Evolutionary conservation across 2,113 vertebrate genomes (phyloP).

Genomic region (Pterocles gutturalis): DNA sequence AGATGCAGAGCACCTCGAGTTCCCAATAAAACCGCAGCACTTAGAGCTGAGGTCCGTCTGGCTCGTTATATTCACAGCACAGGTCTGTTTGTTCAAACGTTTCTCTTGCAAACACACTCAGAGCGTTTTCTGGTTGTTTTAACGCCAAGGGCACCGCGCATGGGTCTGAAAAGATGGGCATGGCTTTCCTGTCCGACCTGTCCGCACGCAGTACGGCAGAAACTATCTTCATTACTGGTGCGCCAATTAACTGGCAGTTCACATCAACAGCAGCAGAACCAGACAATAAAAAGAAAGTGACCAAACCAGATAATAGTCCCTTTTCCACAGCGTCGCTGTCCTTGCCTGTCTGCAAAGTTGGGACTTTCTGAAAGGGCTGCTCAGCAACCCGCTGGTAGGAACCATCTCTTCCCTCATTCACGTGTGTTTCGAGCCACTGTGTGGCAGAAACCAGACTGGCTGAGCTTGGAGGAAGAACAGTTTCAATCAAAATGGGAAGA

Average conservation of each 20-base stretch:
- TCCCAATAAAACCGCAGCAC: neutral
- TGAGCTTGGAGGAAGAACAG: neutral
- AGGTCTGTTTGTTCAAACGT: neutral
- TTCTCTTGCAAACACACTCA: neutral
- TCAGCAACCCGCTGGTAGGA: neutral
- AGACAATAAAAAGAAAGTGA: constrained; percentile 2
- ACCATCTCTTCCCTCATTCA: neutral
- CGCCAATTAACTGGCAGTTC: neutral
- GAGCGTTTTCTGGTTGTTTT: neutral
- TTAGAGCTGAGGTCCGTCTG: neutral
- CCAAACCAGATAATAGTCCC: neutral
- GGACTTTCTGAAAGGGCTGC: neutral
- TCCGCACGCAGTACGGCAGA: neutral
- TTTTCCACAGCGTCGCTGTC: neutral
- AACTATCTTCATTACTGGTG: neutral
- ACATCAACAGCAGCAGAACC: neutral
- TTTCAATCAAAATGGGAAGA: neutral
- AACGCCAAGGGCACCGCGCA: neutral
- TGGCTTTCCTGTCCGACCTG: neutral
- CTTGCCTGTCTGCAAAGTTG: neutral
- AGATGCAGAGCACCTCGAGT: neutral
- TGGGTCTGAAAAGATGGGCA: neutral
- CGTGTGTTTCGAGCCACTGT: neutral
- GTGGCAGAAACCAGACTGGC: neutral
- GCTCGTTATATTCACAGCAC: neutral